phyloP scores from a whole-genome alignment of 2,888 invertebrate genomes.

The Drosophila niveifrons region DNA sequence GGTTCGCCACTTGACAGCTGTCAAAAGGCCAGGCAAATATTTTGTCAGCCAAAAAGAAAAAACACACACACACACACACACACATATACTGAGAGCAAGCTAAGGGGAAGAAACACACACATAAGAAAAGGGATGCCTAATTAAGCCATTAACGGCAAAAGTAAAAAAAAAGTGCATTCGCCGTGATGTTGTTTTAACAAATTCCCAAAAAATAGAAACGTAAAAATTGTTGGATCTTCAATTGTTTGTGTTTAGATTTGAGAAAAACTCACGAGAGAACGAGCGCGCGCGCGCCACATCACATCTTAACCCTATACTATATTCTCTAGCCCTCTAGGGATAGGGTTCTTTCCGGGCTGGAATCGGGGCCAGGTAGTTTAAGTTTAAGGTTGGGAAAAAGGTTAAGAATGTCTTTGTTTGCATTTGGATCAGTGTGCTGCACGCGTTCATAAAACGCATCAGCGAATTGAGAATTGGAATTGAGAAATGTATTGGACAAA shows the following conservation, averaged over 20 bases:
- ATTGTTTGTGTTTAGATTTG: conserved; percentile 64
- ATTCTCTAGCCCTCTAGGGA: not conserved
- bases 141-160: conserved; percentile 64
- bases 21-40: conserved; percentile 76
- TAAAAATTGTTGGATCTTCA: conserved; percentile 27
- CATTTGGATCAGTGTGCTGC: conserved; percentile 48
- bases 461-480: conserved; percentile 65
- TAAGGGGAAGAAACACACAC: not conserved
- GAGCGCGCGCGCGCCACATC: conserved; percentile 53
- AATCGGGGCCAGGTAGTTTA: conserved; percentile 52
- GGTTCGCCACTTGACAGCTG: conserved; percentile 77
- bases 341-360: conserved; percentile 16
- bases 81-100: too few relatives aligned
- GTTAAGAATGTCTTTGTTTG: conserved; percentile 75
- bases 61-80: not conserved
- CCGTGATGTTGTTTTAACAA: conserved; percentile 65
- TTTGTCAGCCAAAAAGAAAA: conserved; percentile 60
- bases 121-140: conserved; percentile 52
- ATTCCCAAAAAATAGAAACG: conserved; percentile 50
- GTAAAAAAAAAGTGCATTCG: conserved; percentile 45
- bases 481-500: conserved; percentile 78
- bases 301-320: conserved; percentile 66
- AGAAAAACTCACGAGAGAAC: conserved; percentile 64
- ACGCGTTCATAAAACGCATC: conserved; percentile 83
- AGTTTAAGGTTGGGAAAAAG: conserved; percentile 60